These are phyloP conservation scores for Rhadina sibilatrix DNA, from an alignment of 2,113 vertebrate species.

Conservation along the genomic window DNA sequence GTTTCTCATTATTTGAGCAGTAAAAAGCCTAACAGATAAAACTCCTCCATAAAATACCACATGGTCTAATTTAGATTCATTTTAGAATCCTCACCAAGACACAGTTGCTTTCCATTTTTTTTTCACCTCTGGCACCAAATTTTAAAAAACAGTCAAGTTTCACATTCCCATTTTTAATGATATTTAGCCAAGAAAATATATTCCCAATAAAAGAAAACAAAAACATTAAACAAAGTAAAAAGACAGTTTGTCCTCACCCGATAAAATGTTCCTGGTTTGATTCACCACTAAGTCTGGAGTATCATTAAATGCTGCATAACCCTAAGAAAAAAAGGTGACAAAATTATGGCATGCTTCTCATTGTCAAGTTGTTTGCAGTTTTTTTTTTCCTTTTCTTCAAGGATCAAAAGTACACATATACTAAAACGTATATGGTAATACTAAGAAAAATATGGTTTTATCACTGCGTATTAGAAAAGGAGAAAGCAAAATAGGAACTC, in stretches of 20 bases:
- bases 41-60: background rate
- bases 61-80: background rate
- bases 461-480: background rate
- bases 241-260: conserved; percentile 73
- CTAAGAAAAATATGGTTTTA: background rate
- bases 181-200: background rate
- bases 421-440: background rate
- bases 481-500: background rate
- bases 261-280: conserved; percentile 79
- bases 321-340: conserved; percentile 72
- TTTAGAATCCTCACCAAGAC: background rate
- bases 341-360: background rate
- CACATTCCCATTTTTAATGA: background rate
- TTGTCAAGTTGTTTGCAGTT: background rate
- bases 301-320: conserved; percentile 82
- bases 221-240: background rate
- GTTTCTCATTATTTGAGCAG: background rate
- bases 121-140: background rate
- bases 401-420: background rate
- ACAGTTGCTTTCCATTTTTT: background rate
- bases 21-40: background rate
- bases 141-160: background rate
- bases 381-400: background rate
- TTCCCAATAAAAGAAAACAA: background rate
- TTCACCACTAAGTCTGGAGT: conserved; percentile 83